Conservation (phyloP, 2,113 vertebrate genomes). For the Caloenas nicobarica region DNA sequence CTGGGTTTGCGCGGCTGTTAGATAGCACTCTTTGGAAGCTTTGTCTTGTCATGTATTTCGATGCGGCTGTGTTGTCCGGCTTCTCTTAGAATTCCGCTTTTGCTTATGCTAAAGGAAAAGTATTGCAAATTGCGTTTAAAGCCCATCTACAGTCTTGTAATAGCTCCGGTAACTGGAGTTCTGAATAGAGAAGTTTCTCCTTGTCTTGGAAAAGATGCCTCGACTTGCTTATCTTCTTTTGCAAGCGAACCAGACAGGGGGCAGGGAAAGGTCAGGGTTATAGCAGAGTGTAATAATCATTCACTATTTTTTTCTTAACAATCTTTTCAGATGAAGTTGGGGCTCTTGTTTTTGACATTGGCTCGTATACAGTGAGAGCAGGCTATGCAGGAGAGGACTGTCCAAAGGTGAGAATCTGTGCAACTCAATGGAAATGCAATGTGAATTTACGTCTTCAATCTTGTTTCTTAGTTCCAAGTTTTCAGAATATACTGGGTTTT, state of each 20-base stretch:
- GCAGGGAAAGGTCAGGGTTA: not conserved
- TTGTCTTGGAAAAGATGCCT: not conserved
- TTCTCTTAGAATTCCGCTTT: not conserved
- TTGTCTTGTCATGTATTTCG: not conserved
- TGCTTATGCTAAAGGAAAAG: rapidly evolving
- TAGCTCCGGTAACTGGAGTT: not conserved
- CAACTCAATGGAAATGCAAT: not conserved
- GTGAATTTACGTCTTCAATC: not conserved
- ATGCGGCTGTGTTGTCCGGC: rapidly evolving
- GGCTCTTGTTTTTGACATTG: slow-evolving; percentile 97
- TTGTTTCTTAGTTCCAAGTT: not conserved
- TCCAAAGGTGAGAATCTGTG: slow-evolving; percentile 86
- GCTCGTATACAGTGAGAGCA: slow-evolving; percentile 95
- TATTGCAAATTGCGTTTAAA: not conserved
- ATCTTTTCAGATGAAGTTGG: slow-evolving; percentile 93
- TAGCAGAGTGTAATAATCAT: not conserved
- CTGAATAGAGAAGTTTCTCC: not conserved
- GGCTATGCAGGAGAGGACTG: slow-evolving; percentile 99
- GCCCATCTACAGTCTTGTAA: not conserved
- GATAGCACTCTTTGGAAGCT: not conserved
- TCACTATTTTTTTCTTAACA: not conserved
- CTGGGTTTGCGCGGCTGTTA: not conserved
- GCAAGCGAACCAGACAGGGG: not conserved
- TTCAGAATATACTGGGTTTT: rapidly evolving
- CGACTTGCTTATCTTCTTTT: not conserved